Percentiles rank a stretch among this genome's conserved stretches.
Evolutionary conservation across 2,888 invertebrate genomes (phyloP).

Genomic region (Drosophila lacicola): DNA sequence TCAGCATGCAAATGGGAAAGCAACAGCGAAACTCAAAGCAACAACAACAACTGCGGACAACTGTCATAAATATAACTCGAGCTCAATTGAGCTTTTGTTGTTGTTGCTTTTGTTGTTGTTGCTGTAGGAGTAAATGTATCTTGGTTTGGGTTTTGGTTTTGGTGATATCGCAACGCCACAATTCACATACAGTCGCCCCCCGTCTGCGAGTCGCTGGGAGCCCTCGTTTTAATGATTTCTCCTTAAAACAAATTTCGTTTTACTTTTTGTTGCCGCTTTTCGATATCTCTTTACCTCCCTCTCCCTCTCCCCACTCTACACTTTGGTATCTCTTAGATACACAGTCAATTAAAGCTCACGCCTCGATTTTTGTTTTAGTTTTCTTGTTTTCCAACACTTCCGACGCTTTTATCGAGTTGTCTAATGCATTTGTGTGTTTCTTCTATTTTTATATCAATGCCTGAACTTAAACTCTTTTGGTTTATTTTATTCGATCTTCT

Average conservation of each 20-base stretch:
- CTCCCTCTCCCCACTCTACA: neutral
- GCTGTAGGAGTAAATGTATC: conserved; percentile 9
- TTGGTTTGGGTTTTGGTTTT: conserved; percentile 5
- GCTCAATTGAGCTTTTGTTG: conserved; percentile 65
- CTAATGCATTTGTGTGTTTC: conserved; percentile 38
- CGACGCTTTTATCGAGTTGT: conserved; percentile 28
- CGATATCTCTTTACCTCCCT: conserved; percentile 5
- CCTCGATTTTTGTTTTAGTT: conserved; percentile 9
- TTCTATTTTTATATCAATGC: neutral
- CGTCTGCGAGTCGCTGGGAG: conserved; percentile 4
- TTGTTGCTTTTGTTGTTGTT: conserved; percentile 1
- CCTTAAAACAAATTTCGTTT: conserved; percentile 67
- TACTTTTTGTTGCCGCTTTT: conserved; percentile 14
- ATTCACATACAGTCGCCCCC: conserved; percentile 9
- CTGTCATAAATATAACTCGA: conserved; percentile 78
- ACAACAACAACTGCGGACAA: conserved; percentile 49
- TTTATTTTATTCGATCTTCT: neutral
- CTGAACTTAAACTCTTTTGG: too few species aligned
- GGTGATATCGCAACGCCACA: conserved; percentile 32
- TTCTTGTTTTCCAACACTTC: conserved; percentile 12
- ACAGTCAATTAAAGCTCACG: conserved; percentile 2
- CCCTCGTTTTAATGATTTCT: conserved; percentile 68
- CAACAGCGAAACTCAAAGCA: conserved; percentile 49
- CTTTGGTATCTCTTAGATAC: conserved; percentile 27
- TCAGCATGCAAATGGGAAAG: conserved; percentile 58